Percentiles rank a stretch among this genome's conserved stretches.
Evolutionary conservation across 2,888 invertebrate species (phyloP).

Genomic region (Agonopterix heracliana): DNA sequence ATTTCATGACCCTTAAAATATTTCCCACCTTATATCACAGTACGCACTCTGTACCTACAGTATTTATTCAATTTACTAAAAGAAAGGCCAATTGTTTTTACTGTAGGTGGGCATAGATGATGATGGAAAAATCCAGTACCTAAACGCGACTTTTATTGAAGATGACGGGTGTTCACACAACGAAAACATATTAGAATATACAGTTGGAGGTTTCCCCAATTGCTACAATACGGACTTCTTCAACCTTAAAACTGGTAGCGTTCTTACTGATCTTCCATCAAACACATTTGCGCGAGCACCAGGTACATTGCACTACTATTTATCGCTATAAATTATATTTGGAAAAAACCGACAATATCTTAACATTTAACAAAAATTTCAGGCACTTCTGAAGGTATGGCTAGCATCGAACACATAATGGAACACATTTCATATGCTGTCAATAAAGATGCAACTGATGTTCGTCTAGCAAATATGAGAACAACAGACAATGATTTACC

Average conservation of each 20-base stretch:
- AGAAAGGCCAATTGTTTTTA: background rate
- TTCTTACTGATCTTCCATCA: conserved; percentile 79
- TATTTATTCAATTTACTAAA: too few species aligned
- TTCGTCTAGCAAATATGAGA: conserved; percentile 75
- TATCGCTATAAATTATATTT: background rate
- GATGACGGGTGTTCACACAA: conserved; percentile 69
- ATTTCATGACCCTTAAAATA: too few species aligned
- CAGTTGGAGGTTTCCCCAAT: conserved; percentile 55
- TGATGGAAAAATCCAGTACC: conserved; percentile 79
- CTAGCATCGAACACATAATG: conserved; percentile 79
- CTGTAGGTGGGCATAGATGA: conserved; percentile 76
- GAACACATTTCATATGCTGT: conserved; percentile 78
- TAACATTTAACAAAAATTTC: background rate
- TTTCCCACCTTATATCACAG: too few species aligned
- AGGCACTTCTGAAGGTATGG: conserved; percentile 77
- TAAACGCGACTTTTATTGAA: conserved; percentile 67
- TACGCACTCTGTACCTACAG: too few species aligned
- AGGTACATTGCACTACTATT: conserved; percentile 46
- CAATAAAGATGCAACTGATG: conserved; percentile 75
- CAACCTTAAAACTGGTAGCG: conserved; percentile 54
- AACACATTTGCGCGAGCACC: conserved; percentile 83
- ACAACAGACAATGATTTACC: conserved; percentile 56
- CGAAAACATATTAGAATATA: conserved; percentile 57
- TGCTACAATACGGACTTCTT: conserved; percentile 76
- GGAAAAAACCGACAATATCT: too few species aligned